A percentile compares a stretch with the other conserved stretches of the same genome.
These are phyloP conservation scores for Folsomia manolachei DNA, from an alignment of 2,888 invertebrate genomes.

Conservation along the genomic window DNA sequence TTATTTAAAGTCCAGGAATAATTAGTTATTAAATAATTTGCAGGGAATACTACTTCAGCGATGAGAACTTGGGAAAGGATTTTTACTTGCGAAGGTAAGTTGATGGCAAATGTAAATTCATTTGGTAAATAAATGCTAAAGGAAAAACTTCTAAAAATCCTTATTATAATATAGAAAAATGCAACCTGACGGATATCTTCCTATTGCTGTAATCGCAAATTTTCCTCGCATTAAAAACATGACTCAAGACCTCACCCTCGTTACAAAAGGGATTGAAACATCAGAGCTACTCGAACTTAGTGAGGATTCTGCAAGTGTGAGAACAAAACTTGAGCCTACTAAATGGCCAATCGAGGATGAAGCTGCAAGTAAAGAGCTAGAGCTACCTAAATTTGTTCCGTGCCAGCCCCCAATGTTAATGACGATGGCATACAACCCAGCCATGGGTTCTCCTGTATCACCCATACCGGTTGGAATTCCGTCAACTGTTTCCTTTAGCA, in stretches of 20 bases:
- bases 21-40: too few relatives aligned
- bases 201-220: constrained; percentile 88
- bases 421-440: neutral
- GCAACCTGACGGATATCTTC: constrained; percentile 73
- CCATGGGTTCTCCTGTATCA: neutral
- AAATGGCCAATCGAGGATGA: constrained; percentile 69
- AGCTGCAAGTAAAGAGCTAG: neutral
- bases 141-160: too few relatives aligned
- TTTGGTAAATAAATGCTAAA: constrained; percentile 94
- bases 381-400: neutral
- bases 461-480: neutral
- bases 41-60: constrained; percentile 99
- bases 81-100: constrained; percentile 92
- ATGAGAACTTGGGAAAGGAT: constrained; percentile 90
- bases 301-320: constrained; percentile 51
- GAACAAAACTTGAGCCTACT: constrained; percentile 76
- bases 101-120: too few relatives aligned
- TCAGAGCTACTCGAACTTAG: constrained; percentile 43
- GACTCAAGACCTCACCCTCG: constrained; percentile 44
- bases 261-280: constrained; percentile 40
- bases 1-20: too few relatives aligned
- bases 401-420: neutral
- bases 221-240: constrained; percentile 76
- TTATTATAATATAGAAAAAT: too few relatives aligned
- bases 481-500: neutral